Base-by-base conservation (phyloP, 2,888 invertebrate genomes). In the Hyles lineata region DNA sequence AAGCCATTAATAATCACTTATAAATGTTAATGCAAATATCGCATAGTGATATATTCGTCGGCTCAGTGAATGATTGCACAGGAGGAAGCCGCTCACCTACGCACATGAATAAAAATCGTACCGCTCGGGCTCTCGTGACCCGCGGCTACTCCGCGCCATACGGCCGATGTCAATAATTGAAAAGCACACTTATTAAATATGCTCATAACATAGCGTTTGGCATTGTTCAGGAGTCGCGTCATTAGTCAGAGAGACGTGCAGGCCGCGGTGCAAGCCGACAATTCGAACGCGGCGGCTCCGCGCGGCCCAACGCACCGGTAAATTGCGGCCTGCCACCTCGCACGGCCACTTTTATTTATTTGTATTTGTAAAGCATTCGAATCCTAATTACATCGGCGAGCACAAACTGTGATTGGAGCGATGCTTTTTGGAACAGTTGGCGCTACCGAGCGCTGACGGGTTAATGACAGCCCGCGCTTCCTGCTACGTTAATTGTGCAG, bases 401-500 rank as follows among this genome's bases (percentile, higher is more conserved):
- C 82, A 86, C 87, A 85, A 85, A 86, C 89, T 87, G 90, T 93
- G 92, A 92, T 93, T 92, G 87, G 82, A 83, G 84, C 82, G 85
- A 86, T 86, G 89, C 89, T 90, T 92, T 90, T 91, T 85, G 86
- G 90, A 92, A 90, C 94, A 93, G 90, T 92, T 93, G 93, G 90
- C 83, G 85, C 85, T 84, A 80, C 80, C 79, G 82, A 76, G 82
- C 90, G 92, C 87, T 94, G 94, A 94, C 93, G 92, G 89, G 87
- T 81, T 94, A 94, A 94, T 94, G 93, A 94, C 92, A 91, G 93
- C 84, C 85, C 84, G 84, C 84, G 89, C 90, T 94, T 94, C 94
- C 94, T 92, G 94, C 90, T 88, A 89, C 87, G 91, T 90, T 93
- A 93, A 93, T 94, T 92, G 91, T 88, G 86, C 81, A 82, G 90